Conservation (phyloP, 30 jellyfish, hydroid and myxozoan genomes). For the Hydra vulgaris region DNA sequence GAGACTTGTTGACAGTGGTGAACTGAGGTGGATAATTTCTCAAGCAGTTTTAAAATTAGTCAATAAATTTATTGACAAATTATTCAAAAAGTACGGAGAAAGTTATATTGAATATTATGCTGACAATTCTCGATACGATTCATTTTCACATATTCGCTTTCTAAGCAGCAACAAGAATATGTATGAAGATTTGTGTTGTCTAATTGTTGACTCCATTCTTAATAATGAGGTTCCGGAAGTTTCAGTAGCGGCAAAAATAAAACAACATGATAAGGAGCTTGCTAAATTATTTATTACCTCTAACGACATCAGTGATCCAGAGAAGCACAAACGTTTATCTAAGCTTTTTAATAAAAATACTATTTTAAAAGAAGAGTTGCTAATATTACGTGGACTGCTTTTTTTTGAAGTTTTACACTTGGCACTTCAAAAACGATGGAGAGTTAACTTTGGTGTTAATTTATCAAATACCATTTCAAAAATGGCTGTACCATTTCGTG, state of each 20-base stretch:
- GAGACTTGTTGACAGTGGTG: not conserved
- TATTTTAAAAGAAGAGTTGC: not conserved
- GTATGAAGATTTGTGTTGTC: not conserved
- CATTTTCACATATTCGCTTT: not conserved
- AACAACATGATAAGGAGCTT: too few species aligned
- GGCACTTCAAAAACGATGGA: not conserved
- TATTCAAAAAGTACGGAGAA: not conserved
- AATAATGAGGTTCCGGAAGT: not conserved
- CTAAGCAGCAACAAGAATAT: not conserved
- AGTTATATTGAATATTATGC: not conserved
- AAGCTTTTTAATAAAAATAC: not conserved
- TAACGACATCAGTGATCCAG: not conserved
- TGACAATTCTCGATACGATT: not conserved
- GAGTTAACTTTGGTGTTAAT: not conserved
- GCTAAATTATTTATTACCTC: not conserved
- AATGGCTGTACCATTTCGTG: not conserved
- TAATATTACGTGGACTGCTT: not conserved
- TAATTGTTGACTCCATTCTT: not conserved
- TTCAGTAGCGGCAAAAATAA: not conserved
- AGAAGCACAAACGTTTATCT: not conserved
- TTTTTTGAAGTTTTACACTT: not conserved
- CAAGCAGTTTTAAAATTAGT: not conserved
- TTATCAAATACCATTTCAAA: not conserved
- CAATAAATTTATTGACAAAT: not conserved
- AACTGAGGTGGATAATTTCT: not conserved